A percentile compares a stretch with the other conserved stretches of the same genome.
Evolutionary conservation across 2,888 invertebrate species (phyloP).

Genomic region (Luffia ferchaultella): DNA sequence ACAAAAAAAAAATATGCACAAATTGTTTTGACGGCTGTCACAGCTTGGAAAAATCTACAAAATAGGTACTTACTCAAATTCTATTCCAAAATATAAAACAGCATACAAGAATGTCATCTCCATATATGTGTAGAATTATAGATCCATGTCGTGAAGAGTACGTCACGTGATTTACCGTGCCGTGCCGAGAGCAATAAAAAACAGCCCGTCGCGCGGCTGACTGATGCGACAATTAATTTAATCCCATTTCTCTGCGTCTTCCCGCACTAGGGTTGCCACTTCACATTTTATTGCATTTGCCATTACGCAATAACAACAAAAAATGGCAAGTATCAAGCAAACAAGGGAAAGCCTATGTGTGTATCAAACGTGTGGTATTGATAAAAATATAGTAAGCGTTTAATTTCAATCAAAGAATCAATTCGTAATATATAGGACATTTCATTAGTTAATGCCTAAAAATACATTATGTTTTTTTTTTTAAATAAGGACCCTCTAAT

Average conservation of each 20-base stretch:
- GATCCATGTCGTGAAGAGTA: conserved; percentile 5
- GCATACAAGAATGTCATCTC: conserved; percentile 4
- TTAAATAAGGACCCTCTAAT: no score
- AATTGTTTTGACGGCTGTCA: no score
- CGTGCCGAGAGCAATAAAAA: conserved; percentile 50
- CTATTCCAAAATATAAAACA: conserved; percentile 8
- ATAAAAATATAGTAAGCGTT: no score
- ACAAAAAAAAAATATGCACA: no score
- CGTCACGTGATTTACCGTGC: conserved; percentile 47
- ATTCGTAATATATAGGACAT: no score
- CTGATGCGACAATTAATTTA: conserved; percentile 68
- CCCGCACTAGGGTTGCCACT: conserved; percentile 36
- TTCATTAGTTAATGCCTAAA: no score
- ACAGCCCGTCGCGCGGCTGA: conserved; percentile 65
- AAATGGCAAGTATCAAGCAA: no score
- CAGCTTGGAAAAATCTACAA: not conserved
- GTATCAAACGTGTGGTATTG: no score
- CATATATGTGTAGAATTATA: not conserved
- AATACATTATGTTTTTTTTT: no score
- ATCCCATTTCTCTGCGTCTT: conserved; percentile 66
- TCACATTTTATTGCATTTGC: not conserved
- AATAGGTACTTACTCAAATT: not conserved
- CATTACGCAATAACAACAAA: no score
- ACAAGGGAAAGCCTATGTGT: no score
- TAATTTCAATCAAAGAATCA: no score